Evolutionary conservation across 2,113 vertebrate genomes (phyloP), one percentile per base, ranked within the genome.

Genomic region (Colossoma macropomum): DNA sequence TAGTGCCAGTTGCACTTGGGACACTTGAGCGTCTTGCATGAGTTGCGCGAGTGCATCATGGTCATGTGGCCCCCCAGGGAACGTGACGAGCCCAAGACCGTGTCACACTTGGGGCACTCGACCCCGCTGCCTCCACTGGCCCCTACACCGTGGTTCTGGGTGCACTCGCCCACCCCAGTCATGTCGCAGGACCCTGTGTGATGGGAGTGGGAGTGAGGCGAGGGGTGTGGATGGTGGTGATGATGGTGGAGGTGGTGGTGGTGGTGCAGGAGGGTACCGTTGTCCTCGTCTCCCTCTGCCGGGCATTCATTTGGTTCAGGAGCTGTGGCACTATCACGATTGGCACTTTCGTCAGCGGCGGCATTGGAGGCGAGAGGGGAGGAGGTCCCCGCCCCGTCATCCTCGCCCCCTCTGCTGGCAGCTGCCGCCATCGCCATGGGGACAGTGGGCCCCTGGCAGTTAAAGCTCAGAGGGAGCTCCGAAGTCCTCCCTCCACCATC

Each of bases 1-100:
- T 99, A 99, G 95, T 99, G 98, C 98, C 98, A 99, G 95, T 99
- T 99, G 93, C 98, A 99, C 95, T 99, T 99, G 90, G 98, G 98
- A 96, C 98, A 99, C 94, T 99, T 99, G 84, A 99, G 96, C 13
- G 98, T 99, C 95, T 99, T 99, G 89, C 98, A 99, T 0, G 98
- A 99, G 94, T 99, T 99, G 66, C 98, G 96, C 72, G 98, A 99
- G 94, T 99, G 98, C 98, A 99, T 99, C 98, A 99, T 99, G 90
- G 98, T 99, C 98, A 99, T 99, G 94, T 99, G 98, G 90, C 98
- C 98, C 16, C 98, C 98, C 90, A 99, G 94, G 0, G 97, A 99
- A 76, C 97, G 97, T 0, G 98, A 99, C 75, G 98, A 99, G 90
- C 98, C 98, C 91, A 99, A 91, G 88, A 99, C 93, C 0, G 97